These are phyloP conservation scores for Pocota personata DNA, from an alignment of 2,888 invertebrate species.

Conservation along the genomic window DNA sequence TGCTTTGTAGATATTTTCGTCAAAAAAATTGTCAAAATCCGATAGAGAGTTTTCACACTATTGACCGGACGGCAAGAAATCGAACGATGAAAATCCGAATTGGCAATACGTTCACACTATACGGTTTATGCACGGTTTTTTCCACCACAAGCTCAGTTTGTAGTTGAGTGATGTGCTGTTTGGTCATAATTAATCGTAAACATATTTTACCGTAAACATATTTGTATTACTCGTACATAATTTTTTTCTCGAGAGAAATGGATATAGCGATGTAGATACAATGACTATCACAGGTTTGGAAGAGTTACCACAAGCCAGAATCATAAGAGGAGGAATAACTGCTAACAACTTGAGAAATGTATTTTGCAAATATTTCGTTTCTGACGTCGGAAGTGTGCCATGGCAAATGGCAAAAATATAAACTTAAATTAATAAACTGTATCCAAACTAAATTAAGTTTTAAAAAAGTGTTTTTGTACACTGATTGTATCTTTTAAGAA, in stretches of 20 bases:
- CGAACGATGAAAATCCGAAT: too few relatives aligned
- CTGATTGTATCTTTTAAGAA: too few relatives aligned
- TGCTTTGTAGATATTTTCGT: too few relatives aligned
- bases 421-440: too few relatives aligned
- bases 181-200: background rate
- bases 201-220: background rate
- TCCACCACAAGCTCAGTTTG: too few relatives aligned
- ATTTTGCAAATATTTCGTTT: background rate
- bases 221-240: background rate
- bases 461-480: too few relatives aligned
- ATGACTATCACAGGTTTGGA: background rate
- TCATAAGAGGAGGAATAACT: background rate
- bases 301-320: background rate
- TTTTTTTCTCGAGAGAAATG: background rate
- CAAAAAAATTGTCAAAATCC: too few relatives aligned
- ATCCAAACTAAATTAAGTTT: background rate
- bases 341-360: background rate
- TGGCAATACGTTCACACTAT: too few relatives aligned
- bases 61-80: too few relatives aligned
- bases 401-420: background rate
- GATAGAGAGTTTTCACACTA: too few relatives aligned
- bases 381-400: background rate
- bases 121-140: too few relatives aligned
- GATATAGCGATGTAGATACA: background rate
- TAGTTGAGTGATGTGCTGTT: too few relatives aligned